Evolutionary conservation across 2,888 invertebrate genomes (phyloP).

Genomic region (Melinopterus prodromus): DNA sequence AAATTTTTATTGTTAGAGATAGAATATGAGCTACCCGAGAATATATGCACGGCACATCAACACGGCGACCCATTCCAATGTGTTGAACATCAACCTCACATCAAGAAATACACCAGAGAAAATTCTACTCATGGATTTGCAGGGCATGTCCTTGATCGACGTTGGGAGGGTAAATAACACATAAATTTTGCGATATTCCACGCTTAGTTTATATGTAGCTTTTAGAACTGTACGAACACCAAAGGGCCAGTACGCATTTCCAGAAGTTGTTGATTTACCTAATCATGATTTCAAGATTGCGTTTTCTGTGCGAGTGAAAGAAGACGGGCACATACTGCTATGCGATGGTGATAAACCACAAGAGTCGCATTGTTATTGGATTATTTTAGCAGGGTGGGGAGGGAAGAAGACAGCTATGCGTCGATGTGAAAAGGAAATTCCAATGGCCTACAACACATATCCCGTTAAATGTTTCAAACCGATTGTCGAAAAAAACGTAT

Average conservation of each 20-base stretch:
- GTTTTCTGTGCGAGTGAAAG: background rate
- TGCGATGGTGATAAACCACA: background rate
- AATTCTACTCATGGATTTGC: background rate
- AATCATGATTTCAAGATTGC: background rate
- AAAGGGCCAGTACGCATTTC: background rate
- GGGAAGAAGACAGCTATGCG: background rate
- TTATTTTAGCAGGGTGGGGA: background rate
- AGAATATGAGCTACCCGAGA: too few species aligned
- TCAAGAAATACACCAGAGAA: too few species aligned
- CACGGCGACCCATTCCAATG: too few species aligned
- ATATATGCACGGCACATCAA: too few species aligned
- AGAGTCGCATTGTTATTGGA: background rate
- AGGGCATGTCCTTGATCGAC: constrained; percentile 7
- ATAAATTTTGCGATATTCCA: background rate
- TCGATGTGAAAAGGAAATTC: background rate
- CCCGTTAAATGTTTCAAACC: background rate
- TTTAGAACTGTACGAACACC: background rate
- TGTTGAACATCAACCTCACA: too few species aligned
- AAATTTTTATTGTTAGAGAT: too few species aligned
- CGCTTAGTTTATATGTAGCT: background rate
- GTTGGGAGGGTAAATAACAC: constrained; percentile 6
- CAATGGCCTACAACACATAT: background rate
- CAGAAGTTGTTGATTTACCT: background rate
- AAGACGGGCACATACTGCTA: background rate
- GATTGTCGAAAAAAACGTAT: background rate